Percentiles rank a stretch among this genome's conserved stretches.
Conservation (phyloP, 2,888 invertebrate species). For the Adelphocoris suturalis region DNA sequence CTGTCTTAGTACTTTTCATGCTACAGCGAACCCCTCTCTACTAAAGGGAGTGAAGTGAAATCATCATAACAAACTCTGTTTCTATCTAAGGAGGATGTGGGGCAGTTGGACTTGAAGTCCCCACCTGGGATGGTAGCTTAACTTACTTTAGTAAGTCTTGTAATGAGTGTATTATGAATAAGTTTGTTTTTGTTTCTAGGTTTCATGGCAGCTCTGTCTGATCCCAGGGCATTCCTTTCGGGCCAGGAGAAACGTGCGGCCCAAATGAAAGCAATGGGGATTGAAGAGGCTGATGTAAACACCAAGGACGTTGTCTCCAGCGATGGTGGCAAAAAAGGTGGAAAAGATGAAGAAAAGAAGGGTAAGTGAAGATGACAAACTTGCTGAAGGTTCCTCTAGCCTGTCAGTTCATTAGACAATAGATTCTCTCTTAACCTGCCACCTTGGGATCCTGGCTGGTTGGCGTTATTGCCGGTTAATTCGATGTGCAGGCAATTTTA, state of each 20-base stretch:
- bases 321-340: slow-evolving; percentile 77
- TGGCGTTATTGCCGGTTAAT: too few species aligned
- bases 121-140: too few species aligned
- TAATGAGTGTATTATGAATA: too few species aligned
- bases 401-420: background rate
- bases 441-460: too few species aligned
- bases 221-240: slow-evolving; percentile 94
- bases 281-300: slow-evolving; percentile 86
- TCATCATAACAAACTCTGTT: too few species aligned
- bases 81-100: too few species aligned
- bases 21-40: too few species aligned
- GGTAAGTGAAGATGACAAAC: slow-evolving; percentile 79
- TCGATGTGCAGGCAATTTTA: background rate
- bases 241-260: slow-evolving; percentile 92
- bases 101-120: too few species aligned
- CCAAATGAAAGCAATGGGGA: slow-evolving; percentile 97
- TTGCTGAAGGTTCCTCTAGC: background rate
- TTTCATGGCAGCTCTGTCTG: slow-evolving; percentile 98
- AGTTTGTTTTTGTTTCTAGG: slow-evolving; percentile 80
- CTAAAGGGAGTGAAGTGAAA: too few species aligned
- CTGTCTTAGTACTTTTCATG: too few species aligned
- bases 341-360: slow-evolving; percentile 84
- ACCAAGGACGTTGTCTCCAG: slow-evolving; percentile 76
- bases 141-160: too few species aligned
- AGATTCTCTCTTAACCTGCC: too few species aligned